Evolutionary conservation across 2,888 invertebrate species (phyloP).

Genomic region (Microplitis deprimator): DNA sequence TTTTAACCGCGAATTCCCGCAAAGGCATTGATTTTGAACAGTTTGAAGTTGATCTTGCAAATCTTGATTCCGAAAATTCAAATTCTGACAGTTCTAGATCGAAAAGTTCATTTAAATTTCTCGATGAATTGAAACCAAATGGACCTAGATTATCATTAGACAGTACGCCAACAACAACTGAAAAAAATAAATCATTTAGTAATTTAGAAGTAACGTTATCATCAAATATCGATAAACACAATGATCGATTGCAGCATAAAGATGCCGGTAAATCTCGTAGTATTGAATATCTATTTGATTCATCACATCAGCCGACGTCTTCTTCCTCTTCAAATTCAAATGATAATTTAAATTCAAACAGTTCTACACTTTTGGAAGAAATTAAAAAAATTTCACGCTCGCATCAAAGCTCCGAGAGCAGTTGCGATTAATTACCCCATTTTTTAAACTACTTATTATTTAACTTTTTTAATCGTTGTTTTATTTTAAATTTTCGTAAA

Average conservation of each 20-base stretch:
- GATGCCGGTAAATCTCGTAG: conserved; percentile 17
- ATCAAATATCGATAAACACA: conserved; percentile 53
- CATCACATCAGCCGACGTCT: background rate
- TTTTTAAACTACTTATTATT: conserved; percentile 6
- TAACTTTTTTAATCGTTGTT: background rate
- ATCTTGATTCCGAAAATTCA: conserved; percentile 64
- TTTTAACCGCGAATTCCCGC: conserved; percentile 65
- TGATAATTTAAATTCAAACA: conserved; percentile 46
- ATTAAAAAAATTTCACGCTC: conserved; percentile 52
- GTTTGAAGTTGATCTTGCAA: conserved; percentile 63
- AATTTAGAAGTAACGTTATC: background rate
- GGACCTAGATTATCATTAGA: conserved; percentile 56
- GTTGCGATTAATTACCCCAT: conserved; percentile 37
- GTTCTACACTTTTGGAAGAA: conserved; percentile 45
- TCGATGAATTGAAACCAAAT: conserved; percentile 55
- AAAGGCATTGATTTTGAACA: conserved; percentile 69
- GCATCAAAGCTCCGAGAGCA: conserved; percentile 57
- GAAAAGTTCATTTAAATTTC: conserved; percentile 58
- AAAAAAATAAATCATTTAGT: background rate
- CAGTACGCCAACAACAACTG: conserved; percentile 40
- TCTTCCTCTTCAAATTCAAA: conserved; percentile 42
- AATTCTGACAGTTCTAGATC: conserved; percentile 61
- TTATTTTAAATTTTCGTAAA: conserved; percentile 21
- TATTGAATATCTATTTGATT: conserved; percentile 52
- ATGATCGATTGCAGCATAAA: conserved; percentile 52